Conservation (phyloP, 2,888 invertebrate species). For the Eupithecia centaureata region DNA sequence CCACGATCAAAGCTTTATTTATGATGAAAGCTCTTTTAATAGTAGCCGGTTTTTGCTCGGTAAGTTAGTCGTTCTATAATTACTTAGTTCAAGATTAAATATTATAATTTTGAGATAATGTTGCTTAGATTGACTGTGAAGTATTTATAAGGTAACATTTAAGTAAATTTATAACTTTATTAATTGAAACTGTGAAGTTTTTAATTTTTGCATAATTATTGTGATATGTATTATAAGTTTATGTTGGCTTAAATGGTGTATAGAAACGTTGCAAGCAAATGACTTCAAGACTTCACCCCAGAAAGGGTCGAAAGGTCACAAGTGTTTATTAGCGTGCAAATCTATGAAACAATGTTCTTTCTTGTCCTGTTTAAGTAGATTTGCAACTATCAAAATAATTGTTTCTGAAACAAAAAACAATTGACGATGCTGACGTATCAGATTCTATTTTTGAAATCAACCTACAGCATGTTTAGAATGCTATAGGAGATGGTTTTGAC, state of each 20-base stretch:
- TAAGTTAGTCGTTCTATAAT: constrained; percentile 31
- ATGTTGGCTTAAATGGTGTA: no score
- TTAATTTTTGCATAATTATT: constrained; percentile 30
- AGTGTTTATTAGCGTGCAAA: no score
- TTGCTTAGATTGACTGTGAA: constrained; percentile 16
- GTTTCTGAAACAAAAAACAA: no score
- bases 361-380: background rate
- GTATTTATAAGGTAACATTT: no score
- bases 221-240: constrained; percentile 19
- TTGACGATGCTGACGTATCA: no score
- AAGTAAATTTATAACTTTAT: no score
- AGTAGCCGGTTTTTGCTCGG: constrained; percentile 27
- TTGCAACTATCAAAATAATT: background rate
- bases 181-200: constrained; percentile 29
- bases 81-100: constrained; percentile 25
- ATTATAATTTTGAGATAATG: constrained; percentile 26
- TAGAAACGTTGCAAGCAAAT: background rate
- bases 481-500: no score
- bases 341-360: no score
- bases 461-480: no score
- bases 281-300: no score
- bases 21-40: constrained; percentile 43
- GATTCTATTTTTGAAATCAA: no score
- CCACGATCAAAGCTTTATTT: constrained; percentile 33
- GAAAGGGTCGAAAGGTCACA: no score